phyloP scores from a whole-genome alignment of 2,113 vertebrate genomes.

The Carlito syrichta region DNA sequence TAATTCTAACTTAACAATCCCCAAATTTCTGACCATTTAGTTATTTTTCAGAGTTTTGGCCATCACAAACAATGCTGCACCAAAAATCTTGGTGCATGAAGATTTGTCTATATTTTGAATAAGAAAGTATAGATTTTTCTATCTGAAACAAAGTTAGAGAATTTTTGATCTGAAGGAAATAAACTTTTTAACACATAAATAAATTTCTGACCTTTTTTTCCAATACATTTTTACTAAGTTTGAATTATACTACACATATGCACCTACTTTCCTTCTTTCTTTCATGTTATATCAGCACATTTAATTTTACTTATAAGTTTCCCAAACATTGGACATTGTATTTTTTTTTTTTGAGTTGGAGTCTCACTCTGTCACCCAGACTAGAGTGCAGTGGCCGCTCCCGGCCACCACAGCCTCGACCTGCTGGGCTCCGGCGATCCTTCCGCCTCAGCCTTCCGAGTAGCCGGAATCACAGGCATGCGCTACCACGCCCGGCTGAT shows the following conservation, averaged over 20 bases:
- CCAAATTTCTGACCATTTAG: neutral
- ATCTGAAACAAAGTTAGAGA: neutral
- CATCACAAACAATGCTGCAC: neutral
- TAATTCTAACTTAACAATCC: neutral
- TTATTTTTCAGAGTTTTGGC: neutral
- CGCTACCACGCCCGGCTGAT: too few relatives aligned
- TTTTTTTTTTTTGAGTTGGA: too few relatives aligned
- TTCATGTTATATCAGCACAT: neutral
- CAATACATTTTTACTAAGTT: neutral
- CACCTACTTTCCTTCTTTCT: neutral
- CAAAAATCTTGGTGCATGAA: neutral
- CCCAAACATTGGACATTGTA: neutral
- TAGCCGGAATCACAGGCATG: too few relatives aligned
- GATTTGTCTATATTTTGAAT: neutral
- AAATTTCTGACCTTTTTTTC: neutral
- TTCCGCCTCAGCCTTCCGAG: too few relatives aligned
- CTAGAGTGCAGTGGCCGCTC: too few relatives aligned
- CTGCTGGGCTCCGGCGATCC: too few relatives aligned
- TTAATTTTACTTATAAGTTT: neutral
- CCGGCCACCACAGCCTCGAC: too few relatives aligned
- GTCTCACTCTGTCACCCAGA: too few relatives aligned
- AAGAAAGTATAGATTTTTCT: neutral
- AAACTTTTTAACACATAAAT: neutral
- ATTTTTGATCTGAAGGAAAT: slow-evolving; percentile 14
- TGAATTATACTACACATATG: neutral